Evolutionary conservation across 1,140 invertebrate species (phyloP).

Genomic region (Habropoda laboriosa): DNA sequence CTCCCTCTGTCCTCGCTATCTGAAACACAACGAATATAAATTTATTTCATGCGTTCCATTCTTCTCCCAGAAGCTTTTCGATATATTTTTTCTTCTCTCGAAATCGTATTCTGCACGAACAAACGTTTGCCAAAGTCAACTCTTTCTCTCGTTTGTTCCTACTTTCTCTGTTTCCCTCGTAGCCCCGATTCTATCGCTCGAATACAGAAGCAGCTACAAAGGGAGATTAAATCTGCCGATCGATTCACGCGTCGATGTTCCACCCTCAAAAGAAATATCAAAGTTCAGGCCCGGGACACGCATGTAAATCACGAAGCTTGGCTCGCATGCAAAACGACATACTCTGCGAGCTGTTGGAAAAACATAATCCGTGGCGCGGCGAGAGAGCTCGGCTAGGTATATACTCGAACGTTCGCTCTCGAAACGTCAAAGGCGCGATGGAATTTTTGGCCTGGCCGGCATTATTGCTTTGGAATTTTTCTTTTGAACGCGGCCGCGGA

Average conservation of each 20-base stretch:
- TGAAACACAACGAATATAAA: not conserved
- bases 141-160: too few species aligned
- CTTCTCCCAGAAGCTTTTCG: too few species aligned
- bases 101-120: not conserved
- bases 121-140: not conserved
- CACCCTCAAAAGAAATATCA: constrained; percentile 8
- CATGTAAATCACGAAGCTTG: constrained; percentile 22
- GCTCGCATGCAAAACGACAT: constrained; percentile 21
- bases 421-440: not conserved
- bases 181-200: not conserved
- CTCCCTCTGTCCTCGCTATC: too few species aligned
- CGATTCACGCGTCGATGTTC: constrained; percentile 2
- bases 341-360: not conserved
- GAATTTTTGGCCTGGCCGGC: not conserved
- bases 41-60: not conserved
- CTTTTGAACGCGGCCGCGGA: not conserved
- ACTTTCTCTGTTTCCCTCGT: too few species aligned
- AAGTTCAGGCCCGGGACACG: constrained; percentile 1
- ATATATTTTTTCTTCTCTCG: too few species aligned
- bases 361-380: constrained; percentile 5
- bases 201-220: constrained; percentile 7
- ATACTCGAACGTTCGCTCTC: not conserved
- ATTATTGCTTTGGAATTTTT: constrained; percentile 25
- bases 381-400: too few species aligned
- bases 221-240: constrained; percentile 30